phyloP scores from a whole-genome alignment of 2,888 invertebrate species.

The Crepidodera aurea region DNA sequence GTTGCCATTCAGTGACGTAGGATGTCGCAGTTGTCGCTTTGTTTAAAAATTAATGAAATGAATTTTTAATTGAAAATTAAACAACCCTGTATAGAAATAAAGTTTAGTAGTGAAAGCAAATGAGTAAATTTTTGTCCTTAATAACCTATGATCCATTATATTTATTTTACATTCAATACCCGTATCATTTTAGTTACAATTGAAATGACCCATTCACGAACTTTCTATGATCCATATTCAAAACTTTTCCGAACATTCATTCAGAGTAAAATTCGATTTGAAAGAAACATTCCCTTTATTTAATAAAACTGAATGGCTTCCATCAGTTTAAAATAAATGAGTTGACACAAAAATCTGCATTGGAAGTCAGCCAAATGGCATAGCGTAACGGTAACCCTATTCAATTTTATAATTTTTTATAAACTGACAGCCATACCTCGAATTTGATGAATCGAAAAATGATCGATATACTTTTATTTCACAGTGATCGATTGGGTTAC shows the following conservation, averaged over 20 bases:
- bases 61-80: too few relatives aligned
- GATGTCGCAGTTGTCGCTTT: too few relatives aligned
- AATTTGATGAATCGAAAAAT: neutral
- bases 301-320: conserved; percentile 6
- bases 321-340: conserved; percentile 24
- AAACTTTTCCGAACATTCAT: conserved; percentile 4
- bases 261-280: neutral
- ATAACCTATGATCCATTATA: too few relatives aligned
- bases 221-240: neutral
- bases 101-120: too few relatives aligned
- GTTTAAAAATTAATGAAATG: too few relatives aligned
- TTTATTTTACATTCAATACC: too few relatives aligned
- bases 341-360: conserved; percentile 22
- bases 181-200: too few relatives aligned
- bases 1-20: too few relatives aligned
- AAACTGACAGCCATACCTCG: neutral
- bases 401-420: conserved; percentile 9
- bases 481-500: too few relatives aligned
- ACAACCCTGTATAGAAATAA: too few relatives aligned
- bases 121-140: too few relatives aligned
- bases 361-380: conserved; percentile 22
- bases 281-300: conserved; percentile 10
- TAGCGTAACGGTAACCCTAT: neutral
- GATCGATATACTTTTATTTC: too few relatives aligned
- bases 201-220: neutral